These are phyloP conservation scores for Gasterosteus nipponicus DNA, from an alignment of 2,113 vertebrate species.

Conservation along the genomic window DNA sequence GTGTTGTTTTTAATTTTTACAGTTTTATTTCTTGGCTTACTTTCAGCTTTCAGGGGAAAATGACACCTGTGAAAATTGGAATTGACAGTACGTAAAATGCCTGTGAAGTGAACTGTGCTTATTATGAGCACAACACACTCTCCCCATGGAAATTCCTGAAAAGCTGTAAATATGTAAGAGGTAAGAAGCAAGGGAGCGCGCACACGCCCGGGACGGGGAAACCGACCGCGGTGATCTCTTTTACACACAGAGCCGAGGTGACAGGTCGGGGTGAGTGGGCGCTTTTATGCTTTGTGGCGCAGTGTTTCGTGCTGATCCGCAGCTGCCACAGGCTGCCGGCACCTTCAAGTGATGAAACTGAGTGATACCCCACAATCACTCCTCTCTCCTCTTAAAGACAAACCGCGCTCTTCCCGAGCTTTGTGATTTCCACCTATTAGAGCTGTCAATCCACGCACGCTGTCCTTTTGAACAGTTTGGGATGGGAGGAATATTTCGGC, in stretches of 20 bases:
- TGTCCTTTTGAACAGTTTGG: constrained; percentile 50
- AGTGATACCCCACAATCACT: constrained; percentile 42
- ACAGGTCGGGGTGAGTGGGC: constrained; percentile 33
- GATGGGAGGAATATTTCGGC: constrained; percentile 37
- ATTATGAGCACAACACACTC: constrained; percentile 59
- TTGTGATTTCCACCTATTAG: constrained; percentile 38
- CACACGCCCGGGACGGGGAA: constrained; percentile 11
- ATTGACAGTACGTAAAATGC: constrained; percentile 56
- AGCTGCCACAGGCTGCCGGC: constrained; percentile 59
- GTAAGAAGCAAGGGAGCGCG: constrained; percentile 12
- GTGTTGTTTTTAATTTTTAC: constrained; percentile 31
- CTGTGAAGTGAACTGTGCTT: constrained; percentile 56
- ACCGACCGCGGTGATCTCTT: constrained; percentile 32
- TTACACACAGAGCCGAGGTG: constrained; percentile 50
- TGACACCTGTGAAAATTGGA: constrained; percentile 71
- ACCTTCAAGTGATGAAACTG: constrained; percentile 62
- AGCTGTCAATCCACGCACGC: constrained; percentile 27
- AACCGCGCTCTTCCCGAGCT: constrained; percentile 9
- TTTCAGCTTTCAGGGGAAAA: constrained; percentile 29
- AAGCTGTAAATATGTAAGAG: constrained; percentile 46
- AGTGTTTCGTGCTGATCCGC: constrained; percentile 49
- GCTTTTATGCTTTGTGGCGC: constrained; percentile 48
- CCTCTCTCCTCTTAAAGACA: constrained; percentile 38
- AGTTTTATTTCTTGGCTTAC: constrained; percentile 17
- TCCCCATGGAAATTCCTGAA: constrained; percentile 42